Evolutionary conservation across 2,113 vertebrate genomes (phyloP), one percentile per base, ranked within the genome.

Genomic region (Tamias sibiricus): DNA sequence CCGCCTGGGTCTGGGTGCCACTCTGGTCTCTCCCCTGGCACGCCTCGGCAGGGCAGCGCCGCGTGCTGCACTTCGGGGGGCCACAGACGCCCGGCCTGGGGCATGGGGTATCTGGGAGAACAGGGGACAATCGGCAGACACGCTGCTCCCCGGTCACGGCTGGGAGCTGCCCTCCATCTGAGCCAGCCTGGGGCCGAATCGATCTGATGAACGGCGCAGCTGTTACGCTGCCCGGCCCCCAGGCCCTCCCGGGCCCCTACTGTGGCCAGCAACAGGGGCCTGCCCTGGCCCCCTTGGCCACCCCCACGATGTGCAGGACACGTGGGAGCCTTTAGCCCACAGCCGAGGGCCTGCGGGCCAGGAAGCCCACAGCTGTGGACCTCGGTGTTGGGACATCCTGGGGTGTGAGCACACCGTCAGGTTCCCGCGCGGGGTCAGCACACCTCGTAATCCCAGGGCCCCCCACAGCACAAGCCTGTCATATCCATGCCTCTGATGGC

Each of bases 221-320:
- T 2, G 40, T n/a, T n/a, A 30, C 30, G 4, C 4, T 44, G 72
- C 6, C 72, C 5, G 24, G 22, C 72, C 14, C 72, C 20, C 11
- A 28, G 22, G 40, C 26, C n/a, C 37, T 44, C 4, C 22, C 5
- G 4, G 12, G 9, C 2, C 5, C 49, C 44, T 68, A 32, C 9
- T 2, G 1, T 11, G 13, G 19, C 47, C 16, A 13, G 14, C 35
- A 17, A 32, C 7, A 1, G 30, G 0, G 7, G 13, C 19, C 13
- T 1, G 11, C 24, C 37, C 22, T 2, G 49, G 37, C 83, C 68
- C n/a, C n/a, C 76, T 20, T 4, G 20, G 28, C 22, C 62, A 22
- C 9, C 47, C 2, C 13, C 64, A 13, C 1, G 11, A 32, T n/a
- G 81, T 26, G 28, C 37, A 32, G n/a, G 49, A 42, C 6, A 35